These are phyloP conservation scores for Craniophora ligustri DNA, from an alignment of 2,888 invertebrate genomes.

Conservation along the genomic window DNA sequence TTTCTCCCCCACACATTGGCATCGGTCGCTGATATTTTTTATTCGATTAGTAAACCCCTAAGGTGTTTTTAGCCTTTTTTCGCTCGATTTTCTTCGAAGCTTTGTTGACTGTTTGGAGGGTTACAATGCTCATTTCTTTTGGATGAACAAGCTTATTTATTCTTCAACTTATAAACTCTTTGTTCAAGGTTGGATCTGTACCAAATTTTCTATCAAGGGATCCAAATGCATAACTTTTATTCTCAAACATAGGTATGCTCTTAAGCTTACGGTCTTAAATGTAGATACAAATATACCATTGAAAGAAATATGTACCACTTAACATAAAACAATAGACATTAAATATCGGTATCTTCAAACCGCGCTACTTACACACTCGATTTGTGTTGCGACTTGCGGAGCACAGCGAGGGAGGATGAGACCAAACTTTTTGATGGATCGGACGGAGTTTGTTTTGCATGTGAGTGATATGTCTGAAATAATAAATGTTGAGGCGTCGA, in stretches of 20 bases:
- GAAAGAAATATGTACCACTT: slow-evolving; percentile 14
- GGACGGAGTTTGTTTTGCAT: slow-evolving; percentile 89
- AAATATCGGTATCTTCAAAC: slow-evolving; percentile 69
- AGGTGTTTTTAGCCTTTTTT: slow-evolving; percentile 90
- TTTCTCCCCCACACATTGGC: slow-evolving; percentile 87
- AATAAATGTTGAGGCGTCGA: slow-evolving; percentile 89
- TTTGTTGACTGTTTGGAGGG: slow-evolving; percentile 88
- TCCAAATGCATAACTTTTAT: neutral
- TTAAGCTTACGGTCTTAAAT: neutral
- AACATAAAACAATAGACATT: slow-evolving; percentile 50
- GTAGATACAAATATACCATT: neutral
- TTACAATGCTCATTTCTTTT: slow-evolving; percentile 87
- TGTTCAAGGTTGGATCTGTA: slow-evolving; percentile 27
- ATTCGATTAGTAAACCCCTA: slow-evolving; percentile 90
- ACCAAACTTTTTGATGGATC: slow-evolving; percentile 88
- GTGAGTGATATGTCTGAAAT: slow-evolving; percentile 89
- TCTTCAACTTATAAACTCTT: slow-evolving; percentile 62
- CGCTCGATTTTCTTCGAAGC: slow-evolving; percentile 89
- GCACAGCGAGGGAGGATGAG: slow-evolving; percentile 63
- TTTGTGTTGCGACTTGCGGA: slow-evolving; percentile 79
- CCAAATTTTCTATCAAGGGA: slow-evolving; percentile 1
- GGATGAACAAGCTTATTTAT: slow-evolving; percentile 86
- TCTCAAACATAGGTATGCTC: neutral
- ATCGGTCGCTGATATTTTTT: slow-evolving; percentile 89
- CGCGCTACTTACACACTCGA: slow-evolving; percentile 86